phyloP scores from a whole-genome alignment of 1,140 invertebrate genomes.

The Drosophila simulans region DNA sequence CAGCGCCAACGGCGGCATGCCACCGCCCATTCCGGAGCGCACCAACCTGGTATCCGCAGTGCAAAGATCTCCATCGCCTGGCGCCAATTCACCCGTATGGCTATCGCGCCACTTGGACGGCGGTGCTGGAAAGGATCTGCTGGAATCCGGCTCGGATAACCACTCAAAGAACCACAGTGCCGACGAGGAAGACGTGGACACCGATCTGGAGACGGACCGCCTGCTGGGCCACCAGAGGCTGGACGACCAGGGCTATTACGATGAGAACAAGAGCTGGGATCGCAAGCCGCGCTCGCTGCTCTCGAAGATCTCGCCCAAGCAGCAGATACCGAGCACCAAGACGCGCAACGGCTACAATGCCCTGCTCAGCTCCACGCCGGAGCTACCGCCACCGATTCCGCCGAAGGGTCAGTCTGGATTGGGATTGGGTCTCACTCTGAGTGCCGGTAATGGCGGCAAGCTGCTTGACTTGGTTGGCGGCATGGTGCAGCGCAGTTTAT shows the following conservation, averaged over 20 bases:
- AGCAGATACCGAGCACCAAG: conserved; percentile 77
- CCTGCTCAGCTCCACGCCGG: conserved; percentile 77
- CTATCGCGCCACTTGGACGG: conserved; percentile 71
- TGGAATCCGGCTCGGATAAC: conserved; percentile 71
- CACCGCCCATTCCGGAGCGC: conserved; percentile 75
- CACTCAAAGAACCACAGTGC: conserved; percentile 79
- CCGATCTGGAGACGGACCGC: conserved; percentile 95
- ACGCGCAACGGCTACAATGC: conserved; percentile 84
- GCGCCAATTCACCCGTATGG: conserved; percentile 77
- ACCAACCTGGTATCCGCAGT: conserved; percentile 22
- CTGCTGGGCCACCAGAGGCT: conserved; percentile 94
- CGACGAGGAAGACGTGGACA: conserved; percentile 92
- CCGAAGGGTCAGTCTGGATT: conserved; percentile 56
- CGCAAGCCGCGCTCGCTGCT: conserved; percentile 75
- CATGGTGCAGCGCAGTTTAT: conserved; percentile 61
- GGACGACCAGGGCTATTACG: conserved; percentile 95
- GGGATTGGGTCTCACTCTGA: conserved; percentile 18
- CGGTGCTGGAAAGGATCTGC: conserved; percentile 50
- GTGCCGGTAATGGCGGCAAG: conserved; percentile 38
- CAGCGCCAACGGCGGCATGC: conserved; percentile 44
- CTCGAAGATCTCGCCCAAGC: conserved; percentile 82
- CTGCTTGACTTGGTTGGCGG: conserved; percentile 59
- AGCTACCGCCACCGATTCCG: conserved; percentile 71
- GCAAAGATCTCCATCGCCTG: conserved; percentile 69
- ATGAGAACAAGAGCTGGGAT: conserved; percentile 89